Percentiles rank a stretch among this genome's conserved stretches.
phyloP scores from a whole-genome alignment of 2,113 vertebrate species.

The Catharus minimus region DNA sequence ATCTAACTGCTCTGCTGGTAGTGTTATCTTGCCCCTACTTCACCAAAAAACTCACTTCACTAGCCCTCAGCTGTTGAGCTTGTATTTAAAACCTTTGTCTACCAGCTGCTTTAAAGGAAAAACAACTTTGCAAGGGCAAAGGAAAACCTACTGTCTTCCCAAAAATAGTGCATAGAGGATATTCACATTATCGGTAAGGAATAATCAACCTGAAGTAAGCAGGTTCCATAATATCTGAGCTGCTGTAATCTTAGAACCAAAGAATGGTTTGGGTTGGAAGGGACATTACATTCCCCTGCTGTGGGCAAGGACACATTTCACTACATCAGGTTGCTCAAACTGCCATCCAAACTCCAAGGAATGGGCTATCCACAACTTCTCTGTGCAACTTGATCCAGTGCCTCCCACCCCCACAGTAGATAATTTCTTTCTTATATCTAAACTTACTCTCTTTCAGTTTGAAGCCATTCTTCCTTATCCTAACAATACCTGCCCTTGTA shows the following conservation, averaged over 20 bases:
- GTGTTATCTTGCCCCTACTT: background rate
- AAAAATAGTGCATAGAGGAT: background rate
- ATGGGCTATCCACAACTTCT: background rate
- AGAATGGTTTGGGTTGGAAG: background rate
- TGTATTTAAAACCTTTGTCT: background rate
- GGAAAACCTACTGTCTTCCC: background rate
- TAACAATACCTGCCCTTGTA: background rate
- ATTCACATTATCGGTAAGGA: background rate
- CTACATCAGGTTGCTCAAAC: background rate
- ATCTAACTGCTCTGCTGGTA: background rate
- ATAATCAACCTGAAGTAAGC: background rate
- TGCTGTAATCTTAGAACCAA: background rate
- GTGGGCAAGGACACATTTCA: background rate
- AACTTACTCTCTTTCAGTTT: background rate
- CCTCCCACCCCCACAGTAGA: background rate
- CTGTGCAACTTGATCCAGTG: background rate
- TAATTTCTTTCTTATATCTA: background rate
- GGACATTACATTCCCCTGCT: background rate
- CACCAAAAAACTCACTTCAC: background rate
- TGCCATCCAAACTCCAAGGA: background rate
- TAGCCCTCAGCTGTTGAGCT: background rate
- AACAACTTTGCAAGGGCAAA: background rate
- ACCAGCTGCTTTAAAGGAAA: background rate
- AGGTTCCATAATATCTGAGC: background rate
- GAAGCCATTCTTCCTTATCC: background rate